Percentiles rank a stretch among this genome's conserved stretches.
Evolutionary conservation across 2,797 vertebrate genomes (phyloP).

Genomic region (Pteropus rufus): DNA sequence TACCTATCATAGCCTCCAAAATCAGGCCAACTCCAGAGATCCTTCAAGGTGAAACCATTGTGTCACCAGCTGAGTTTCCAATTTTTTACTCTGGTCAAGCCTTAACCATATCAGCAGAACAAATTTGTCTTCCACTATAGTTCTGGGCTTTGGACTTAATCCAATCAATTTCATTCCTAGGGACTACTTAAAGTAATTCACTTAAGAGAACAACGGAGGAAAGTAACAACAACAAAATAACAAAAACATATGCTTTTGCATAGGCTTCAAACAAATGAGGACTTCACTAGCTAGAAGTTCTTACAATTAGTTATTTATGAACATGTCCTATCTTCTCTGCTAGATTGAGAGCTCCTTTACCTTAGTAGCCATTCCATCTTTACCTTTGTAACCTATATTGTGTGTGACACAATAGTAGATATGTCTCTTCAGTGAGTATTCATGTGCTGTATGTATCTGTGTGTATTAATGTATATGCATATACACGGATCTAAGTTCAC

Average conservation of each 20-base stretch:
- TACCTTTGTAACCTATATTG: not conserved
- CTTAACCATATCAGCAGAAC: not conserved
- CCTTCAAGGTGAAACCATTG: not conserved
- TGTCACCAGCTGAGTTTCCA: not conserved
- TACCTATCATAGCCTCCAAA: not conserved
- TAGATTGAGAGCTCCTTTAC: not conserved
- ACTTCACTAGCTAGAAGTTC: not conserved
- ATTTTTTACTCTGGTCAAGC: not conserved
- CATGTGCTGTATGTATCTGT: not conserved
- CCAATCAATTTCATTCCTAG: not conserved
- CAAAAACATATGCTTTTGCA: not conserved
- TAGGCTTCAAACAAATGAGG: slow-evolving; percentile 36
- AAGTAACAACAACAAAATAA: slow-evolving; percentile 3
- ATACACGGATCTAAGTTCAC: not conserved
- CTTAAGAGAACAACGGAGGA: not conserved
- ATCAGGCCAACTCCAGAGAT: not conserved
- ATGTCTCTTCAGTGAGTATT: not conserved
- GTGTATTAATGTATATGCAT: not conserved
- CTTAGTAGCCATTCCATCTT: not conserved
- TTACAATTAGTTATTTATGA: not conserved
- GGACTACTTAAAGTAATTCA: not conserved
- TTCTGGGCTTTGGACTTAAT: not conserved
- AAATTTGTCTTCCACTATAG: not conserved
- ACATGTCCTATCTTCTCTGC: not conserved
- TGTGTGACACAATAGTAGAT: not conserved